Conservation (phyloP, 2,797 vertebrate species). For the Hydrophis major region DNA sequence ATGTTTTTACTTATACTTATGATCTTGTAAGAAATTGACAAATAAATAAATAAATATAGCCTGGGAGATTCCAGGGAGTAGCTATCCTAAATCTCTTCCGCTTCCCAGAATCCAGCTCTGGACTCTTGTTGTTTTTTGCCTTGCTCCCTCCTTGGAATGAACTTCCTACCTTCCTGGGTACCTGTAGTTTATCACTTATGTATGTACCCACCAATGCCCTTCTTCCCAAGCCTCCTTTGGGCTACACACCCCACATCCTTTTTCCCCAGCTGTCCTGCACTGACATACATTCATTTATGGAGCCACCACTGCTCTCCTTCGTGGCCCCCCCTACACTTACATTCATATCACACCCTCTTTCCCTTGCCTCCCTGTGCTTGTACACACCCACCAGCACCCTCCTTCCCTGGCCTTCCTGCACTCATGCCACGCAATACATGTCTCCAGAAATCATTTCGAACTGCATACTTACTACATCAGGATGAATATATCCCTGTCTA, state of each 20-base stretch:
- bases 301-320: background rate
- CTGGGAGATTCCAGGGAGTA: background rate
- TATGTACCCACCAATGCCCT: background rate
- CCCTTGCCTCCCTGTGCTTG: background rate
- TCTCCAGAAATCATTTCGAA: background rate
- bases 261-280: background rate
- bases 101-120: background rate
- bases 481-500: background rate
- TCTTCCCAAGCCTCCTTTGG: background rate
- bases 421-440: background rate
- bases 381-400: background rate
- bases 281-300: background rate
- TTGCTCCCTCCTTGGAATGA: background rate
- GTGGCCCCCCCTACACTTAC: background rate
- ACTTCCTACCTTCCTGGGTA: background rate
- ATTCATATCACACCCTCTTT: background rate
- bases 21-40: too few relatives aligned
- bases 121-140: background rate
- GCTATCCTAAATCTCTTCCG: background rate
- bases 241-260: background rate
- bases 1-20: too few relatives aligned
- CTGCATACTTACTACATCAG: background rate
- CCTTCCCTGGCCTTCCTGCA: background rate
- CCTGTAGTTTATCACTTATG: background rate
- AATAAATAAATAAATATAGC: background rate